phyloP scores from a whole-genome alignment of 2,113 vertebrate species.

The Dinomys branickii region DNA sequence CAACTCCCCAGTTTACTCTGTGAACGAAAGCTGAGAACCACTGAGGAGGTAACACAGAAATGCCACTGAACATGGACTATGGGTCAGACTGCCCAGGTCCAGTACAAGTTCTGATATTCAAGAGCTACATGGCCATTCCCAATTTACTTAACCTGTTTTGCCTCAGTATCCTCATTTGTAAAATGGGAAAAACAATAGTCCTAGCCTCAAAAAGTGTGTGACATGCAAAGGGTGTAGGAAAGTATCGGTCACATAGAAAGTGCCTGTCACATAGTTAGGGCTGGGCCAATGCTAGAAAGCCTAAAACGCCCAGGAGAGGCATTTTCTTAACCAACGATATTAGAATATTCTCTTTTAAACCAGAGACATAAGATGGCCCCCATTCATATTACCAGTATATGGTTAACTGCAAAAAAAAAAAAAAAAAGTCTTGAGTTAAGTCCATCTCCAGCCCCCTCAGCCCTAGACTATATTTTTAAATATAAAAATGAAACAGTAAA shows the following conservation, averaged over 20 bases:
- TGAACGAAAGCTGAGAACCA: not conserved
- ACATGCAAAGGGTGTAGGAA: not conserved
- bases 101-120: not conserved
- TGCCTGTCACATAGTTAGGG: not conserved
- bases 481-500: not conserved
- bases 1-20: not conserved
- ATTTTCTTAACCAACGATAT: not conserved
- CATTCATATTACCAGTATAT: not conserved
- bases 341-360: not conserved
- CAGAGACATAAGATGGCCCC: not conserved
- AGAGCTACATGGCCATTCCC: not conserved
- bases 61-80: not conserved
- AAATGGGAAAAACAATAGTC: not conserved
- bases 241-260: not conserved
- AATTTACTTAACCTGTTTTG: not conserved
- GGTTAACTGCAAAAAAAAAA: not conserved
- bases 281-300: accelerated
- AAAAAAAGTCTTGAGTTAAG: not conserved
- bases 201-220: not conserved
- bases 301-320: not conserved
- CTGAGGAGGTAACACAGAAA: not conserved
- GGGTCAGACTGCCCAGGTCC: too few species aligned
- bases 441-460: not conserved
- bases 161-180: constrained; percentile 26
- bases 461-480: not conserved